Conservation (phyloP, 2,797 vertebrate species). For the Cetoscarus ocellatus region DNA sequence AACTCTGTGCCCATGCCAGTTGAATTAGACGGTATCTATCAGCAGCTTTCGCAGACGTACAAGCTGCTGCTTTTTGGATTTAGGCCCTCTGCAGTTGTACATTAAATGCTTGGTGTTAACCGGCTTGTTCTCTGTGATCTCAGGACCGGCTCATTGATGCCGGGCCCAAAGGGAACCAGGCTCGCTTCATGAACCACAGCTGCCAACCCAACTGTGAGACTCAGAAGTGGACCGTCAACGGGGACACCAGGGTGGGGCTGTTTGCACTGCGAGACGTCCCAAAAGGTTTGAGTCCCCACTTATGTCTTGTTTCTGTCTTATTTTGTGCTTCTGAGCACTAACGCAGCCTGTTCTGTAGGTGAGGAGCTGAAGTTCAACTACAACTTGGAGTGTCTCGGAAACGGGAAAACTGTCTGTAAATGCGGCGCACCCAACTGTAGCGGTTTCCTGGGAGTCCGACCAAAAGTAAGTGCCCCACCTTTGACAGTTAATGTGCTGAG, state of each 20-base stretch:
- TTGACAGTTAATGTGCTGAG: neutral
- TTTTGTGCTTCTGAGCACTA: neutral
- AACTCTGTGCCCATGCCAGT: too few species aligned
- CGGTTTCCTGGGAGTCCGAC: conserved; percentile 95
- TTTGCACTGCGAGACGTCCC: conserved; percentile 96
- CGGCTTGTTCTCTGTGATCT: conserved; percentile 5
- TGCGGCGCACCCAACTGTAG: conserved; percentile 98
- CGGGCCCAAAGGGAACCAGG: conserved; percentile 98
- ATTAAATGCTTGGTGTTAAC: neutral
- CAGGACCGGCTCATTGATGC: conserved; percentile 99
- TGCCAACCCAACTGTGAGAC: conserved; percentile 99
- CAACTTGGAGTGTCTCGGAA: conserved; percentile 97
- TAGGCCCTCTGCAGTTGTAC: too few species aligned
- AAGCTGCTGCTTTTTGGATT: too few species aligned
- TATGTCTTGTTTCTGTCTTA: neutral
- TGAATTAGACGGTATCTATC: too few species aligned
- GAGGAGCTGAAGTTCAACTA: conserved; percentile 99
- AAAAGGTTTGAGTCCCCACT: conserved; percentile 84
- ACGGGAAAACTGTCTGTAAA: conserved; percentile 98
- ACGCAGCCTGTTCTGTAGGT: conserved; percentile 75
- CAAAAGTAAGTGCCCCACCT: conserved; percentile 87
- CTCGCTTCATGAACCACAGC: conserved; percentile 99
- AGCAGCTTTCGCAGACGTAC: too few species aligned
- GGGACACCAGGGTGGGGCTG: conserved; percentile 96
- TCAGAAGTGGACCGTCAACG: conserved; percentile 99